phyloP scores from a whole-genome alignment of 2,888 invertebrate species.

The Bombylius major region DNA sequence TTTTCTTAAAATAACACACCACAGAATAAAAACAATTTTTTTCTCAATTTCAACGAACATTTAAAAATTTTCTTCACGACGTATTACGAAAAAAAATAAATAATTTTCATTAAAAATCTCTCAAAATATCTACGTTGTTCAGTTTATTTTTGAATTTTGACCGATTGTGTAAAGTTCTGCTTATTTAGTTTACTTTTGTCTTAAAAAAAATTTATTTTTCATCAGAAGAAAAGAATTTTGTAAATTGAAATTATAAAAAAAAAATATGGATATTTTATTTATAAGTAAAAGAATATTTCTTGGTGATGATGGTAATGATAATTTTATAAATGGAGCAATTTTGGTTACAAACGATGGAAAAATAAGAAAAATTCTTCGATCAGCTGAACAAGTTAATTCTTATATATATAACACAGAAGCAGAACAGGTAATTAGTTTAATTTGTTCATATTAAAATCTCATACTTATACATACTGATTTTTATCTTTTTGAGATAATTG shows the following conservation, averaged over 20 bases:
- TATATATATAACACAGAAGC: slow-evolving; percentile 38
- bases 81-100: too few relatives aligned
- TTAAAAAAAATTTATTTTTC: too few relatives aligned
- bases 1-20: too few relatives aligned
- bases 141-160: too few relatives aligned
- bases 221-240: background rate
- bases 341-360: slow-evolving; percentile 44
- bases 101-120: too few relatives aligned
- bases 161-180: too few relatives aligned
- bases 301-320: slow-evolving; percentile 30
- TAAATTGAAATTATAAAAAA: background rate
- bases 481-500: slow-evolving; percentile 26
- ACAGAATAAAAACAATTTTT: too few relatives aligned
- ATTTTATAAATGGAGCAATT: slow-evolving; percentile 45
- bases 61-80: too few relatives aligned
- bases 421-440: slow-evolving; percentile 38
- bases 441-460: background rate
- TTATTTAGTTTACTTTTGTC: too few relatives aligned
- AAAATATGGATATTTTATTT: slow-evolving; percentile 13
- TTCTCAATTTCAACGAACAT: too few relatives aligned
- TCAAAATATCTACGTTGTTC: too few relatives aligned
- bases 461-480: too few relatives aligned
- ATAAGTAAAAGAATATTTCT: slow-evolving; percentile 34
- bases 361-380: slow-evolving; percentile 42
- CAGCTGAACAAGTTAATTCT: slow-evolving; percentile 38